Base-by-base conservation (phyloP, 2,888 invertebrate species). In the Trichogramma evanescens region DNA sequence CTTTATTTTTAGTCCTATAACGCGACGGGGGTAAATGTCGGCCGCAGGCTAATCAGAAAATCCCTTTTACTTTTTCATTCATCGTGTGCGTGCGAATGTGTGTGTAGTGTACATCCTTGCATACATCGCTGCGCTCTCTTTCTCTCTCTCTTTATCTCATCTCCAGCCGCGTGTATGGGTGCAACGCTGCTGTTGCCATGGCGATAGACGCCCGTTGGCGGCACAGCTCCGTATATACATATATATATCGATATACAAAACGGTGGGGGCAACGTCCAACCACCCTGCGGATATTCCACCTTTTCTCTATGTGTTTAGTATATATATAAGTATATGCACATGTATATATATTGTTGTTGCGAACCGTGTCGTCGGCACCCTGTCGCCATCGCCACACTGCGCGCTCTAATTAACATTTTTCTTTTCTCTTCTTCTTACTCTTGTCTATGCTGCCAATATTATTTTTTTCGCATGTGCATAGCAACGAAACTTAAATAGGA, bases 121-220 rank as follows among this genome's bases (percentile, higher is more conserved):
- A 43, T 41, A 39, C 56, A 49, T 56, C 54, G 38, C 50, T 55
- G 58, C 26, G 26, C 26, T 26, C 26, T 26, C 26, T 26, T 40
- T 26, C 26, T 26, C 26, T 26, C 26, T 26, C 26, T 26, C 26
- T 26, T 26, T 26, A 45, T 45, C 9, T 45, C n/a, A 45, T 2
- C 9, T 45, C 45, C 45, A 9, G 9, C 9, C 9, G 54, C 52
- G 58, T 58, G 56, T 72, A 74, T 75, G 73, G 75, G 73, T 72
- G 74, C 74, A 75, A 75, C 75, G 75, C 76, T 74, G 77, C 77
- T 74, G 80, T 80, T 77, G 75, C 79, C 76, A 78, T 78, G 79
- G 79, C 76, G 78, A 79, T 79, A 78, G 80, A 79, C 79, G 78
- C 78, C 76, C 75, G 76, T 73, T 74, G 73, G 72, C 73, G 71